A percentile compares a stretch with the other conserved stretches of the same genome.
phyloP scores from a whole-genome alignment of 2,888 invertebrate species.

The Cremastobaeus sp. region DNA sequence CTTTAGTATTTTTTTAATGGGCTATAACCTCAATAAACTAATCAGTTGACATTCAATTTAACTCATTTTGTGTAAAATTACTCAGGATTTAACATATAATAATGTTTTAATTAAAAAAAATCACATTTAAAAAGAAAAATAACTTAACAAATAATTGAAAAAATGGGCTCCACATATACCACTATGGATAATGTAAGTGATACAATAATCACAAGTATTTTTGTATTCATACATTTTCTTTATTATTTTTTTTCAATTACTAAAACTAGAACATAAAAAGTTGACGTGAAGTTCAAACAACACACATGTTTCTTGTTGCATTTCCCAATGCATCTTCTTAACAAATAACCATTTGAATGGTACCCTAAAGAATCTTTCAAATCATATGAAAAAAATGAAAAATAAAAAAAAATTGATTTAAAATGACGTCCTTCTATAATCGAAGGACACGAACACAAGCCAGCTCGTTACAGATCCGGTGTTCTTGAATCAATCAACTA shows the following conservation, averaged over 20 bases:
- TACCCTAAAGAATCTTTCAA: constrained; percentile 1
- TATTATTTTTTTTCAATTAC: constrained; percentile 35
- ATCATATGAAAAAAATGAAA: constrained; percentile 7
- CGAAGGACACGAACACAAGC: constrained; percentile 7
- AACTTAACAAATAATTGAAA: too few species aligned
- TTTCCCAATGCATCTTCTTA: constrained; percentile 22
- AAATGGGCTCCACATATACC: too few species aligned
- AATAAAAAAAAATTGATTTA: constrained; percentile 4
- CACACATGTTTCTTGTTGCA: constrained; percentile 28
- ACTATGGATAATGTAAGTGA: too few species aligned
- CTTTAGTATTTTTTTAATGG: too few species aligned
- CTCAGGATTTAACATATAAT: too few species aligned
- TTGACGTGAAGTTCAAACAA: constrained; percentile 46
- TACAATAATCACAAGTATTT: too few species aligned
- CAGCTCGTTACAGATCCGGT: background rate
- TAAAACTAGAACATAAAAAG: constrained; percentile 56
- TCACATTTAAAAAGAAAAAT: too few species aligned
- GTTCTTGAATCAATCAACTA: constrained; percentile 8
- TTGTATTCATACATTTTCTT: constrained; percentile 29
- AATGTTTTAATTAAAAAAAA: too few species aligned
- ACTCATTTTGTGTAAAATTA: too few species aligned
- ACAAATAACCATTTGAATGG: constrained; percentile 9
- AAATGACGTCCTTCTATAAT: constrained; percentile 7
- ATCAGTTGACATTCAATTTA: too few species aligned
- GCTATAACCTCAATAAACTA: too few species aligned